A percentile compares a stretch with the other conserved stretches of the same genome.
Conservation (phyloP, 2,888 invertebrate species). For the Torymus tubicola region DNA sequence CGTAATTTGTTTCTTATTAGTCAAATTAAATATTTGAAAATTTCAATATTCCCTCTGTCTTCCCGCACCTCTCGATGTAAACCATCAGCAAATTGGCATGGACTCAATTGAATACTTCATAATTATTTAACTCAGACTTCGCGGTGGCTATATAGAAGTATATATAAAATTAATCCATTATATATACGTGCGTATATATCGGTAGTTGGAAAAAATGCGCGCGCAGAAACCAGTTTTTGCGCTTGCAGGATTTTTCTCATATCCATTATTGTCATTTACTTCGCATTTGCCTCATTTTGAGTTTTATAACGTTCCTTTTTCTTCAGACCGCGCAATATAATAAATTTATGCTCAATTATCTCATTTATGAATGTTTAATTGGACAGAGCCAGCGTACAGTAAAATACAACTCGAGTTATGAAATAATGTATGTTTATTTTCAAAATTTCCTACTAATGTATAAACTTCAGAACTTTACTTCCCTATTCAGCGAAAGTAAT, state of each 20-base stretch:
- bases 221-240: slow-evolving; percentile 35
- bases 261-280: slow-evolving; percentile 20
- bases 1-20: no score
- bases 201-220: neutral
- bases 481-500: no score
- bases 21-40: slow-evolving; percentile 2
- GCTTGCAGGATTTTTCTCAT: neutral
- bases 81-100: neutral
- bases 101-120: slow-evolving; percentile 37
- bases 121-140: slow-evolving; percentile 22
- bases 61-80: neutral
- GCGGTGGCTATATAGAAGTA: slow-evolving; percentile 15
- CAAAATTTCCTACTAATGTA: no score
- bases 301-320: slow-evolving; percentile 42
- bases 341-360: slow-evolving; percentile 38
- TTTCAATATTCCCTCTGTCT: neutral
- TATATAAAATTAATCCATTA: slow-evolving; percentile 24
- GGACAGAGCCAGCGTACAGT: slow-evolving; percentile 1
- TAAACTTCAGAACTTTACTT: no score
- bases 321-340: slow-evolving; percentile 12
- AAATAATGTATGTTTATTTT: neutral
- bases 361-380: slow-evolving; percentile 34
- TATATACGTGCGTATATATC: slow-evolving; percentile 5
- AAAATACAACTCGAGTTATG: neutral
- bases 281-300: slow-evolving; percentile 6